Base-by-base conservation (phyloP, 2,113 vertebrate species). In the Anas platyrhynchos region DNA sequence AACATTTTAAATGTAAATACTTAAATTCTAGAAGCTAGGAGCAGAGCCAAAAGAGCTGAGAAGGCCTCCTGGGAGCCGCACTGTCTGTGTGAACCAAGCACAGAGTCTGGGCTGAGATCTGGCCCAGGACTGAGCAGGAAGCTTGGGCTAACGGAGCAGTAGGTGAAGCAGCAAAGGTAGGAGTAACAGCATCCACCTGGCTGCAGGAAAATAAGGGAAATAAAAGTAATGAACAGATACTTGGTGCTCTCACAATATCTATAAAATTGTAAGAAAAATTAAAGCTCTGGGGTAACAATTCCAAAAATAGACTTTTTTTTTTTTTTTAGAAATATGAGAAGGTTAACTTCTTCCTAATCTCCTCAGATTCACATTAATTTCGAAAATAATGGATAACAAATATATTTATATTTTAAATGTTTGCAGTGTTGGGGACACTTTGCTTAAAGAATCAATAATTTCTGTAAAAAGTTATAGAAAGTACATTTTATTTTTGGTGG, bases 141-240 rank as follows among this genome's bases (percentile, higher is more conserved):
- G 17, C 50, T 55, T 13, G 2, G 16, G 8, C 10, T 34, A 56
- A 36, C 0, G 2, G 46, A 38, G 34, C 23, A 17, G 31, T 8
- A 79, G 50, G 41, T 27, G 44, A 69, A 23, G 63, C 65, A 83
- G 55, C 31, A 67, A 46, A 91, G 72, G 8, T 20, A 11, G 34
- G 34, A 34, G 8, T 43, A 17, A 22, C 36, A 48, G 27, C 2
- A 32, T 43, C 27, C 66, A 63, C 6, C 18, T 1, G 0, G 12
- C 17, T 79, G 77, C 84, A 78, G 25, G 14, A 73, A 67, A 71
- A 27, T 0, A 21, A 3, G 23, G 36, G 27, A 80, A 59, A 69
- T 29, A 44, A 65, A 91, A 79, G 20, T 5, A 79, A 65, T 77
- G 48, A 66, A 41, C 6, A 44, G 61, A 15, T 36, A 67, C 6